phyloP scores from a whole-genome alignment of 2,888 invertebrate species.

The Cerastis rubricosa region DNA sequence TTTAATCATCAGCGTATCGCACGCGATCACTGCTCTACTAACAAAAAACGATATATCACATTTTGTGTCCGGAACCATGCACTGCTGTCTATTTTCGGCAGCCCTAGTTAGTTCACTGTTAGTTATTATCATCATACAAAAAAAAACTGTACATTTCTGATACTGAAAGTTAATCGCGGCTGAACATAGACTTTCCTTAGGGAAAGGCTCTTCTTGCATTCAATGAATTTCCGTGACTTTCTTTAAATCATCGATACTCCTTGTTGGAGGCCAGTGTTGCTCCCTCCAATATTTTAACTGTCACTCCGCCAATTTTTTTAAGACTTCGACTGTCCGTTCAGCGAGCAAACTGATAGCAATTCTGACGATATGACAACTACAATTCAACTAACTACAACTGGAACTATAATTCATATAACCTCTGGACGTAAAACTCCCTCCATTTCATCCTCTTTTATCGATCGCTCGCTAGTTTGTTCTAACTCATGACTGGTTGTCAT shows the following conservation, averaged over 20 bases:
- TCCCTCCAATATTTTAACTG: not conserved
- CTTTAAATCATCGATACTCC: not conserved
- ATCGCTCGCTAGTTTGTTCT: no score
- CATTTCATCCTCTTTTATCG: no score
- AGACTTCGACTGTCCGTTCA: no score
- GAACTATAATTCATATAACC: no score
- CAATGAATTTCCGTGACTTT: not conserved
- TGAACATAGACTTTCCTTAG: not conserved
- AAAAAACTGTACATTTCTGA: not conserved
- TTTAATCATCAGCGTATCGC: conserved; percentile 56
- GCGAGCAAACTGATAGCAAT: no score
- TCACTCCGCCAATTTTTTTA: no score
- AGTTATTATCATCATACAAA: not conserved
- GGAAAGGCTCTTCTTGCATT: not conserved
- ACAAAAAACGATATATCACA: conserved; percentile 54
- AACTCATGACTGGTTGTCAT: no score
- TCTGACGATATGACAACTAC: no score
- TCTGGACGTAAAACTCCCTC: no score
- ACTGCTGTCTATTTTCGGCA: conserved; percentile 41
- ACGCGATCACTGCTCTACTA: conserved; percentile 62
- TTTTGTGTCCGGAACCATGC: conserved; percentile 59
- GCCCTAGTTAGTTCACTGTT: conserved; percentile 19
- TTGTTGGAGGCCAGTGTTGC: not conserved
- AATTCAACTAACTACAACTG: no score
- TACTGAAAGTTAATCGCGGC: not conserved